These are phyloP conservation scores for Eupithecia tripunctaria DNA, from an alignment of 2,888 invertebrate genomes.

Conservation along the genomic window DNA sequence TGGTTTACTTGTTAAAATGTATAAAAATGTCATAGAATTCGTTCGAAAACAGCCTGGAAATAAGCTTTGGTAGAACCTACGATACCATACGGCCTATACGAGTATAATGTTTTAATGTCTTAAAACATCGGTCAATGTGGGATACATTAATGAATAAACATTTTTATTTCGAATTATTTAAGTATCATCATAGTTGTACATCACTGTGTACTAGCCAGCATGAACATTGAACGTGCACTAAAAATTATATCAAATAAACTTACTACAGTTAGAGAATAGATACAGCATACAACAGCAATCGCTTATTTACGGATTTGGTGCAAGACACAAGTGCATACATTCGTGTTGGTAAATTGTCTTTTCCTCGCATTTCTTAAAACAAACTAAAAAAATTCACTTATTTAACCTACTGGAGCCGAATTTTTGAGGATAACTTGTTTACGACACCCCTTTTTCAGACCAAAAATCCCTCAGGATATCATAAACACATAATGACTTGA, in stretches of 20 bases:
- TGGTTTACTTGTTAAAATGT: too few relatives aligned
- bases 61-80: background rate
- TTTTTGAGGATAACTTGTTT: background rate
- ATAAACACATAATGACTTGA: background rate
- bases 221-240: background rate
- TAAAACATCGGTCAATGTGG: background rate
- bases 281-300: background rate
- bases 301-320: background rate
- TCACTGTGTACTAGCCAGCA: background rate
- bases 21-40: too few relatives aligned
- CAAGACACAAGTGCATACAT: background rate
- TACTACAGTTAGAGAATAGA: background rate
- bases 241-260: background rate
- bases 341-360: background rate
- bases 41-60: background rate
- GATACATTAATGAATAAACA: background rate
- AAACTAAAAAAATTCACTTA: background rate
- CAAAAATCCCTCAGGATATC: background rate
- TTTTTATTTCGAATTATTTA: background rate
- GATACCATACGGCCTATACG: too few relatives aligned
- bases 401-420: background rate
- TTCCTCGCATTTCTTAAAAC: background rate
- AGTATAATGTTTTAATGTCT: background rate
- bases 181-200: background rate
- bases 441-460: background rate